Conservation (phyloP, 2,113 vertebrate species). For the Pachypanchax playfairii region DNA sequence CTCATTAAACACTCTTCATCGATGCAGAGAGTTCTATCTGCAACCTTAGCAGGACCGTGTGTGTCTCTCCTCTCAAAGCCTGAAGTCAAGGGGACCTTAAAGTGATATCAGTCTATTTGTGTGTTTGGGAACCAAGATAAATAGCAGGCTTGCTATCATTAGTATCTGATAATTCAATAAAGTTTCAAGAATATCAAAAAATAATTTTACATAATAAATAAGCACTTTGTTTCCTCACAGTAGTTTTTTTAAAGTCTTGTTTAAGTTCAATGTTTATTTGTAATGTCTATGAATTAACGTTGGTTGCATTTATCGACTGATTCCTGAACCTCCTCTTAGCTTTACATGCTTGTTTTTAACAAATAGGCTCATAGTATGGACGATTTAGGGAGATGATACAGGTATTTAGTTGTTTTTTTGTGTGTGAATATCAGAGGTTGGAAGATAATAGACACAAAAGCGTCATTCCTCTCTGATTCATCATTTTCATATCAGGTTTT, state of each 20-base stretch:
- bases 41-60: conserved; percentile 51
- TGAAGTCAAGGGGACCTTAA: conserved; percentile 50
- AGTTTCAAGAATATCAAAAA: no score
- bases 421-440: conserved; percentile 27
- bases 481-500: conserved; percentile 15
- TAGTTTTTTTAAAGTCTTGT: no score
- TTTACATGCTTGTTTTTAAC: no score
- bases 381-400: background rate
- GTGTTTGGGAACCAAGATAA: no score
- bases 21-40: conserved; percentile 57
- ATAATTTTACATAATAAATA: no score
- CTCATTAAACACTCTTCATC: conserved; percentile 60
- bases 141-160: background rate
- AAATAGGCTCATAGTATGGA: no score
- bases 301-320: no score
- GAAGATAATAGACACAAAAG: conserved; percentile 33
- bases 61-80: conserved; percentile 25
- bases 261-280: no score
- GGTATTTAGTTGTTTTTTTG: background rate
- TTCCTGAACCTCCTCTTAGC: no score
- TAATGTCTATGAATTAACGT: no score
- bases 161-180: no score
- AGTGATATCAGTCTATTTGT: conserved; percentile 23
- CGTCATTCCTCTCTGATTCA: conserved; percentile 1
- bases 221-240: no score